Evolutionary conservation across 1,140 invertebrate genomes (phyloP).

Genomic region (Pteromalus puparum): DNA sequence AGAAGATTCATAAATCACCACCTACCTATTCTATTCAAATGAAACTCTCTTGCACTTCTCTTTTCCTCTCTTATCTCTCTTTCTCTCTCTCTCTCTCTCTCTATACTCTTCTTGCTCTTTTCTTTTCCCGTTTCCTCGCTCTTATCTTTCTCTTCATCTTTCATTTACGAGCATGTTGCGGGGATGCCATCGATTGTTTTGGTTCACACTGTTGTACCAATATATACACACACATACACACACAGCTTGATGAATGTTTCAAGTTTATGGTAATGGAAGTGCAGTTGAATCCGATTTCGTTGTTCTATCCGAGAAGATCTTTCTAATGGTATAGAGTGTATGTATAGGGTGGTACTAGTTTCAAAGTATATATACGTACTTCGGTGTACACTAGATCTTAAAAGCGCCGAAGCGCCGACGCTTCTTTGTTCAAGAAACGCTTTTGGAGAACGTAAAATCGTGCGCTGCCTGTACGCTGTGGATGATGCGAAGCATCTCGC

Average conservation of each 20-base stretch:
- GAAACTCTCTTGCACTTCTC: constrained; percentile 59
- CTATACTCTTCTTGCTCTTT: constrained; percentile 29
- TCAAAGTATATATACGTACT: background rate
- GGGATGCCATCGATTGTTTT: constrained; percentile 46
- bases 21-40: constrained; percentile 73
- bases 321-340: constrained; percentile 15
- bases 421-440: too few relatives aligned
- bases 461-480: too few relatives aligned
- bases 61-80: constrained; percentile 25
- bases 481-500: too few relatives aligned
- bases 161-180: constrained; percentile 37
- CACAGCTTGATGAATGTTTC: constrained; percentile 42
- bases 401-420: background rate
- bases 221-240: constrained; percentile 3
- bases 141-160: constrained; percentile 60
- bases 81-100: background rate
- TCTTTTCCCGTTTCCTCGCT: constrained; percentile 25
- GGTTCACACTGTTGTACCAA: constrained; percentile 37
- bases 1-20: constrained; percentile 70
- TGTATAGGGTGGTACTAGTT: background rate
- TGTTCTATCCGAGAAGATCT: background rate
- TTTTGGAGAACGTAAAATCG: too few relatives aligned
- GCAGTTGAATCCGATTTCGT: background rate
- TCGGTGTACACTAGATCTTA: background rate
- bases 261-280: constrained; percentile 43